Evolutionary conservation across 2,113 vertebrate species (phyloP).

Genomic region (Petroica traversi): DNA sequence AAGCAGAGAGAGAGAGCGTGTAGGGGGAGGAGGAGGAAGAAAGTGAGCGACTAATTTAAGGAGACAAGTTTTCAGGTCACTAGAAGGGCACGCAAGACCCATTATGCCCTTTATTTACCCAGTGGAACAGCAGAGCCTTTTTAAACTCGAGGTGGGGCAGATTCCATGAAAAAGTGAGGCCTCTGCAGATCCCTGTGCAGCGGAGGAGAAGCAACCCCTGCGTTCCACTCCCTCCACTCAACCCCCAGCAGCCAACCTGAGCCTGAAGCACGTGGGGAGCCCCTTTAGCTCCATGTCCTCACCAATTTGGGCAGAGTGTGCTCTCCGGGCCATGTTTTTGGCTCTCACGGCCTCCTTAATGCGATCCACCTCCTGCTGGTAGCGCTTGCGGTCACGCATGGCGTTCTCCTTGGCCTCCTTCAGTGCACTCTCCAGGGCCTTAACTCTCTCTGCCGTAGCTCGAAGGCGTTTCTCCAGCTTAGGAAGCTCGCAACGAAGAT

Average conservation of each 20-base stretch:
- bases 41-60: conserved; percentile 18
- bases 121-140: not conserved
- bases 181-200: not conserved
- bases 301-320: conserved; percentile 90
- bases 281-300: conserved; percentile 14
- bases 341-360: conserved; percentile 93
- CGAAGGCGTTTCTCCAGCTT: conserved; percentile 93
- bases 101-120: conserved; percentile 30
- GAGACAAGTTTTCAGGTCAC: conserved; percentile 54
- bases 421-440: conserved; percentile 89
- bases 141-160: conserved; percentile 6
- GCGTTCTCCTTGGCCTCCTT: conserved; percentile 92
- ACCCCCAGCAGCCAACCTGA: not conserved
- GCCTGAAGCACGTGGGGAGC: not conserved
- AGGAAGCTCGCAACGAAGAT: conserved; percentile 94
- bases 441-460: conserved; percentile 88
- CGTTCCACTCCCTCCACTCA: not conserved
- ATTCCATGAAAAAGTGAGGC: not conserved
- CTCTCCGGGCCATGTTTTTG: conserved; percentile 90
- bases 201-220: not conserved
- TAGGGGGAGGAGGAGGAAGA: not conserved
- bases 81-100: conserved; percentile 8
- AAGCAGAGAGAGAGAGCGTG: not conserved
- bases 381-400: conserved; percentile 90
- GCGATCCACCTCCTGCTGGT: conserved; percentile 95